Evolutionary conservation across 1,140 invertebrate genomes (phyloP).

Genomic region (Pogonus chalceus): DNA sequence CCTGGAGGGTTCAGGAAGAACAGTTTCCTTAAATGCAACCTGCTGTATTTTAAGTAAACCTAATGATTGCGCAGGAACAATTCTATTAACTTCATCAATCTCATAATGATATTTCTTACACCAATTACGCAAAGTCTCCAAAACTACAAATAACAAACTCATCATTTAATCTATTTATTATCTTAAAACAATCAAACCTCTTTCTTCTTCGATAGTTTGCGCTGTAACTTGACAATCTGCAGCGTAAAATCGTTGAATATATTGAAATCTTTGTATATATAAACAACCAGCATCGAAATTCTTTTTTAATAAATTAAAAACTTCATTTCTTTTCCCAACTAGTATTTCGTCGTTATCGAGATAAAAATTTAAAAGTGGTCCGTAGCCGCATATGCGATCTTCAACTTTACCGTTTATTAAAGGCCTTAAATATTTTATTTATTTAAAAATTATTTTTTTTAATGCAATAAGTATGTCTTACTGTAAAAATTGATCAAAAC

Average conservation of each 20-base stretch:
- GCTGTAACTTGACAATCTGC: conserved; percentile 55
- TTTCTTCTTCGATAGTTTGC: conserved; percentile 35
- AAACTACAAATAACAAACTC: conserved; percentile 28
- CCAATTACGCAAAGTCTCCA: conserved; percentile 45
- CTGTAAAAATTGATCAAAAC: not conserved
- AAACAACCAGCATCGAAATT: conserved; percentile 50
- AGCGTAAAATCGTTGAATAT: conserved; percentile 54
- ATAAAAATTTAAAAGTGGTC: conserved; percentile 51
- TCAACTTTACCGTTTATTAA: conserved; percentile 63
- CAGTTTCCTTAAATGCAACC: conserved; percentile 55
- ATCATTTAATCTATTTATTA: not conserved
- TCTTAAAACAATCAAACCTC: conserved; percentile 15
- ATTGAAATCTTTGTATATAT: conserved; percentile 56
- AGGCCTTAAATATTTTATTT: conserved; percentile 44
- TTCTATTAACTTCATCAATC: conserved; percentile 46
- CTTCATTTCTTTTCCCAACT: conserved; percentile 36
- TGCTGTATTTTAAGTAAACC: conserved; percentile 62
- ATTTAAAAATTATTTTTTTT: conserved; percentile 11
- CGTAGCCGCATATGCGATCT: conserved; percentile 51
- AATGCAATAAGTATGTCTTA: conserved; percentile 21
- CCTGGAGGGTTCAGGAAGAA: conserved; percentile 54
- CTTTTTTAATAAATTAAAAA: conserved; percentile 42
- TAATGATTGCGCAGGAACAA: conserved; percentile 40
- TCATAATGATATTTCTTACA: conserved; percentile 51
- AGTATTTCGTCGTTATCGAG: conserved; percentile 54